Evolutionary conservation across 2,888 invertebrate species (phyloP), one percentile per base, ranked within the genome.

Genomic region (Fragum fragum): DNA sequence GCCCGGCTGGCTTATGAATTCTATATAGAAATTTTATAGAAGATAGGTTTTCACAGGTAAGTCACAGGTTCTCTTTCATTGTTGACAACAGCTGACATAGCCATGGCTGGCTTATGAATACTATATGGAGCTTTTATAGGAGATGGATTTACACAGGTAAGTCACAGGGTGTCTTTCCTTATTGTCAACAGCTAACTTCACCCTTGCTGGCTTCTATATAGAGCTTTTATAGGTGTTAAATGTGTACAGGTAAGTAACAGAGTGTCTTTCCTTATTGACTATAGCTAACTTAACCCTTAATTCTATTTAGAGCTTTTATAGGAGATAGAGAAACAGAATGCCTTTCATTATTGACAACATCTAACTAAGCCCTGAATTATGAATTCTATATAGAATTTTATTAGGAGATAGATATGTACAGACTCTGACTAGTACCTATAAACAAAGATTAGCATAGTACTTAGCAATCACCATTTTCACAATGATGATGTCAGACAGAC

Each of bases 291-390:
- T 57, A 57, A 6, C 14, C 28, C 26, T 23, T n/a, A 23, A 57
- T 23, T 14, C 2, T 57, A 14, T 57, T 21, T 26, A 6, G 57
- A 6, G 11, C 14, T 21, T 26, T 57, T 26, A 28, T 57, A 26
- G 57, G 23, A 2, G 57, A 26, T 14, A 57, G 57, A 57, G n/a
- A n/a, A n/a, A n/a, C n/a, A n/a, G n/a, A n/a, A n/a, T n/a, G n/a
- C n/a, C n/a, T n/a, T 6, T 97, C 98, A 93, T 97, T 98, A 11
- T 95, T 99, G 79, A 98, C 98, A 91, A 94, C 97, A 47, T 97
- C 97, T 88, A 98, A 97, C 85, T 96, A 97, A 39, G 91, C 97
- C 7, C 97, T 98, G 18, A 96, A 84, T 96, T 96, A 92, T 98
- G 98, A 98, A 95, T 97, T 71, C 91, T 97, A 0, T 98, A 98